Conservation (phyloP, 2,113 vertebrate genomes). For the Calcarius ornatus region DNA sequence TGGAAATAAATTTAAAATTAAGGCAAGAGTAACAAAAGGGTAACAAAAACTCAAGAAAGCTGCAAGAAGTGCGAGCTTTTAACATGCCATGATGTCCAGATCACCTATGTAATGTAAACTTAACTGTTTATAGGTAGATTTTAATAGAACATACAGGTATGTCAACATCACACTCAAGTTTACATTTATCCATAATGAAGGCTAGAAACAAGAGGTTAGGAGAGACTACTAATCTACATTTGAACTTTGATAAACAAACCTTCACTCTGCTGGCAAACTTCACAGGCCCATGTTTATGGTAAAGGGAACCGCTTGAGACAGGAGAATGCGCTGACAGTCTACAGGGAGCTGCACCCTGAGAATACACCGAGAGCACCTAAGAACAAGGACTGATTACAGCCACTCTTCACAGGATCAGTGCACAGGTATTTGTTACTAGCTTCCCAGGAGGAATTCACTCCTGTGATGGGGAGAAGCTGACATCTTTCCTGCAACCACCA, state of each 20-base stretch:
- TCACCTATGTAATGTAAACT: neutral
- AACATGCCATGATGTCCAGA: accelerated
- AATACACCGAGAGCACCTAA: neutral
- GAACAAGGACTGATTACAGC: neutral
- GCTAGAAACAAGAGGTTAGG: neutral
- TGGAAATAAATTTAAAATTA: neutral
- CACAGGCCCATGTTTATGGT: neutral
- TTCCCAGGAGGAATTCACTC: neutral
- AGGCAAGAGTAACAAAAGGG: accelerated
- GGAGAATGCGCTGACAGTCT: neutral
- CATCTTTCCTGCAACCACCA: neutral
- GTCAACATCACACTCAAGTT: neutral
- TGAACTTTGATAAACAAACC: neutral
- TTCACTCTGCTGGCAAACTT: neutral
- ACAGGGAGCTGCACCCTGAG: neutral
- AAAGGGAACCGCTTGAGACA: neutral
- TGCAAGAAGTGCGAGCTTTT: neutral
- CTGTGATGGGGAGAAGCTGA: neutral
- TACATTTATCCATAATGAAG: neutral
- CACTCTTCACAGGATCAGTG: neutral
- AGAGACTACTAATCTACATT: neutral
- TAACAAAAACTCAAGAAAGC: neutral
- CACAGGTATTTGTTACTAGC: neutral
- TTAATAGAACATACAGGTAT: neutral
- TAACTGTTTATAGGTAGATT: neutral